Evolutionary conservation across 2,888 invertebrate genomes (phyloP).

Genomic region (Coelogynopora nodosa): DNA sequence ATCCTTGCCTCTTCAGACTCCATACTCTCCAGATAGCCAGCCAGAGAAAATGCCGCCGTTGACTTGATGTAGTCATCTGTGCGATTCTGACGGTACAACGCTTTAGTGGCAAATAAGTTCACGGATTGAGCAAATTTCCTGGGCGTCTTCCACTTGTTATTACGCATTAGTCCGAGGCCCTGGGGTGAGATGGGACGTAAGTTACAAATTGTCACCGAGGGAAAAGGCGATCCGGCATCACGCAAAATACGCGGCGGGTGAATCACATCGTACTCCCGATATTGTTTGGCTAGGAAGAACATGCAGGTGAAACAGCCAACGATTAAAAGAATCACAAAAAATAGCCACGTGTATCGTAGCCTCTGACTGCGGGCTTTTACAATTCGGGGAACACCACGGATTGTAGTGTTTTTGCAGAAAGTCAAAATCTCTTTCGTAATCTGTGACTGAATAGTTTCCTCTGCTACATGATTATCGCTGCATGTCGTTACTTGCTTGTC

Average conservation of each 20-base stretch:
- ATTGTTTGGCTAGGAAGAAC: constrained; percentile 44
- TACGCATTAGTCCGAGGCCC: background rate
- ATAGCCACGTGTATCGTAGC: constrained; percentile 38
- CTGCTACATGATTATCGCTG: too few species aligned
- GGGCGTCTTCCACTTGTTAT: constrained; percentile 40
- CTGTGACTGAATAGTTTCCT: background rate
- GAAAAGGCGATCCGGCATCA: constrained; percentile 42
- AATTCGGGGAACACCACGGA: constrained; percentile 45
- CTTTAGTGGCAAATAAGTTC: background rate
- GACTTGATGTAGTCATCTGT: background rate
- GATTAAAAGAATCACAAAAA: constrained; percentile 44
- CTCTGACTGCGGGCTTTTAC: constrained; percentile 35
- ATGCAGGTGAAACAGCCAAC: constrained; percentile 43
- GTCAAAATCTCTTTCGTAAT: constrained; percentile 33
- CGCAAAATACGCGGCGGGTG: constrained; percentile 45
- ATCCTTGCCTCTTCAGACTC: background rate
- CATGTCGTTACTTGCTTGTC: too few species aligned
- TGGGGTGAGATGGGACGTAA: constrained; percentile 41
- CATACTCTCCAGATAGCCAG: constrained; percentile 41
- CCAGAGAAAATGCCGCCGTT: constrained; percentile 33
- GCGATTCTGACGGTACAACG: background rate
- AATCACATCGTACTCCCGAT: constrained; percentile 44
- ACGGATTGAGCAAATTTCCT: constrained; percentile 40
- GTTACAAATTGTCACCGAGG: constrained; percentile 45
- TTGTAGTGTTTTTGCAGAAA: constrained; percentile 46